Base-by-base conservation (phyloP, 2,797 vertebrate genomes). In the Esox lucius region DNA sequence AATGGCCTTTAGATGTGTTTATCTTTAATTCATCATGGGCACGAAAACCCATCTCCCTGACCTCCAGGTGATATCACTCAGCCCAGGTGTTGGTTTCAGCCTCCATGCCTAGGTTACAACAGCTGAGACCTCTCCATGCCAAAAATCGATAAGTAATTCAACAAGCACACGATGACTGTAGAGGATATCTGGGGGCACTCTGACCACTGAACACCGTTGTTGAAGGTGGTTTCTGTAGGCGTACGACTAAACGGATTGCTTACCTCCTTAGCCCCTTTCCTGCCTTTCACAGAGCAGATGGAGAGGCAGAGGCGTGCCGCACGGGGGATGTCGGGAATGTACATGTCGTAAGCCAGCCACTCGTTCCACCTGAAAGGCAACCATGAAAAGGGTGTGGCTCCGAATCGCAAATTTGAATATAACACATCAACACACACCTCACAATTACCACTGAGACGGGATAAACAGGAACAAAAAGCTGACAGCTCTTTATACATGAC, bases 241-340 rank as follows among this genome's bases (percentile, higher is more conserved):
- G 26, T 61, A 31, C 16, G 62, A 46, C 46, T 24, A 42, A 19
- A 42, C n/a, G 1, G 35, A 46, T 19, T 24, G 51, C 31, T 51
- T 83, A 98, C 97, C 96, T 99, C 97, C 85, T 99, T 99, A 64
- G 97, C 97, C 65, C 97, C 97, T 78, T 99, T 99, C 70, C 97
- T 93, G 79, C 97, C 97, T 87, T 99, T 99, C 26, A 99, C 97
- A 22, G 97, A 98, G 86, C 97, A 99, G 91, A 99, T 98, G 39
- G 97, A 99, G 71, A 99, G 96, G 89, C 97, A 98, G 83, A 99
- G 96, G 61, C 97, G 95, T 80, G 97, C 97, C 59, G 97, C 97
- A 9, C 97, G 94, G 16, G 97, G 97, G 82, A 99, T 95, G 78
- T 99, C 97, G 73, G 96, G 95, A 92, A 99, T 96, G 91, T 96